Evolutionary conservation across 2,888 invertebrate species (phyloP), one percentile per base, ranked within the genome.

Genomic region (Drepana falcataria): DNA sequence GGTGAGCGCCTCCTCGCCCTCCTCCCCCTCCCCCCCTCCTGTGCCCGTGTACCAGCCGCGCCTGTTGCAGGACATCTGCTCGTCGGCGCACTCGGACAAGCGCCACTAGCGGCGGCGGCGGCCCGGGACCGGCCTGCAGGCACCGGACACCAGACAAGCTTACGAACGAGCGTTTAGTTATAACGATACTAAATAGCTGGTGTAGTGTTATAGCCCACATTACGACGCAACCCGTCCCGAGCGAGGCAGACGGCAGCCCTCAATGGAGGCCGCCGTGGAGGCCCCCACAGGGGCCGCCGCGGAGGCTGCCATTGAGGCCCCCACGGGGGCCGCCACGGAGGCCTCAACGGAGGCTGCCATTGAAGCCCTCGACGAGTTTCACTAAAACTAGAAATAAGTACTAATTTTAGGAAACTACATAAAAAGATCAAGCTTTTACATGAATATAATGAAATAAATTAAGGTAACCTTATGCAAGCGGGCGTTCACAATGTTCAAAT

Each of bases 51-150:
- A 33, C n/a, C 47, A 48, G n/a, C 37, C 35, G 37, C 53, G 55
- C 53, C 58, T 52, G 56, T 63, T 63, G 59, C 81, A 84, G 85
- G 87, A 87, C 72, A 77, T 86, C 60, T 82, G 83, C 65, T 84
- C 85, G 64, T 87, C 87, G 56, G 87, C 87, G 81, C 92, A 93
- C 70, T 93, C 93, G 52, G 93, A 75, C 76, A 69, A 72, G 61
- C 80, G 78, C 41, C 80, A 83, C 72, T 80, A 81, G 76, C 73
- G 41, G 2, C 41, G 41, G 2, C 41, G 21, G 21, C 21, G 21
- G 21, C 21, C 21, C 21, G 1, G 21, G 21, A 21, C 21, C 21
- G 1, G 21, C 21, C 21, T 21, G 21, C 21, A 21, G 21, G 1
- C 21, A 21, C 21, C 21, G 21, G 21, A 21, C 21, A 21, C 21